phyloP scores from a whole-genome alignment of 2,888 invertebrate species.

The Diaperis boleti region DNA sequence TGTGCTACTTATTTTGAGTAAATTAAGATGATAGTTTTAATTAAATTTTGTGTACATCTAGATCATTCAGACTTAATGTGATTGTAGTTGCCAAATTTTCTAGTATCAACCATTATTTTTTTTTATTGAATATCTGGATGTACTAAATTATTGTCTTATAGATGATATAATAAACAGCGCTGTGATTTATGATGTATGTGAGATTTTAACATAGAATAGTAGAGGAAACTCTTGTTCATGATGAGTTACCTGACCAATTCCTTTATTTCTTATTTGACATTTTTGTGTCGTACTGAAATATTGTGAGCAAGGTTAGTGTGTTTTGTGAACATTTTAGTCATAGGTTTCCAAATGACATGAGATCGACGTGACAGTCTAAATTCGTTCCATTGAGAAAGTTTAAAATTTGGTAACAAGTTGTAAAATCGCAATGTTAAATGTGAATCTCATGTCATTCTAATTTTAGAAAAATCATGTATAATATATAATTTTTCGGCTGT shows the following conservation, averaged over 20 bases:
- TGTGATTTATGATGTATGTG: conserved; percentile 36
- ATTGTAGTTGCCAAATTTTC: conserved; percentile 19
- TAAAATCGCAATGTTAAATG: too few species aligned
- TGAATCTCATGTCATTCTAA: conserved; percentile 14
- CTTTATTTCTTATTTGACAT: conserved; percentile 27
- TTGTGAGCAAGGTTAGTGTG: background rate
- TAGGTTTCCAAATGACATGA: background rate
- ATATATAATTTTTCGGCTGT: background rate
- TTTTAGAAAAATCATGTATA: conserved; percentile 2
- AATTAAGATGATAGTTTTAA: background rate
- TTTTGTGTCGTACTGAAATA: background rate
- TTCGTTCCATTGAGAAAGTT: too few species aligned
- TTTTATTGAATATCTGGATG: conserved; percentile 12
- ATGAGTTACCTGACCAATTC: conserved; percentile 36
- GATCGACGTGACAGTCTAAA: too few species aligned
- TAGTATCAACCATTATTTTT: background rate
- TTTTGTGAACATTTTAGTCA: background rate
- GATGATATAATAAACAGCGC: conserved; percentile 2
- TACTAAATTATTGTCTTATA: background rate
- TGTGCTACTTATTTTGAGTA: too few species aligned
- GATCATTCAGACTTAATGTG: background rate
- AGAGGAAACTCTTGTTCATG: conserved; percentile 23
- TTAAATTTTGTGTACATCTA: background rate
- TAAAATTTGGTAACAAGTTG: too few species aligned
- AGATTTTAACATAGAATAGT: conserved; percentile 33